phyloP scores from a whole-genome alignment of 1,140 invertebrate genomes.

The Euglossa dilemma region DNA sequence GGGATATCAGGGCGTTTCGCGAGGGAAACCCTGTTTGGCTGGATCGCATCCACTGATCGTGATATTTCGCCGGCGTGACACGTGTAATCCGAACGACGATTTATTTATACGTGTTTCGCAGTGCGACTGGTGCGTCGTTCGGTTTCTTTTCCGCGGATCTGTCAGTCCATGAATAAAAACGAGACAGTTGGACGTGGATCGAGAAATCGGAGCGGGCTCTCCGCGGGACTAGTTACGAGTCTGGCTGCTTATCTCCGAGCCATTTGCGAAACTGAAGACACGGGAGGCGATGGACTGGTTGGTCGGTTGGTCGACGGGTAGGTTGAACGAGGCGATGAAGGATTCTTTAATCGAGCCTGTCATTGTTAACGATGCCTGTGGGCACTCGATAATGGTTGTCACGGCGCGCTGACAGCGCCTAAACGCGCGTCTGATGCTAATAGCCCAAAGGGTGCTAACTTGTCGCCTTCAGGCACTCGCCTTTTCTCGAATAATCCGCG shows the following conservation, averaged over 20 bases:
- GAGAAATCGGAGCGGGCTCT: neutral
- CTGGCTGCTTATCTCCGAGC: neutral
- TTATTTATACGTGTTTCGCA: conserved; percentile 45
- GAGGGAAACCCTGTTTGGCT: neutral
- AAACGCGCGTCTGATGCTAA: no score
- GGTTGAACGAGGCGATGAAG: neutral
- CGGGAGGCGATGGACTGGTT: neutral
- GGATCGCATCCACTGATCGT: conserved; percentile 37
- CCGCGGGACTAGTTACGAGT: neutral
- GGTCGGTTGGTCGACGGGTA: neutral
- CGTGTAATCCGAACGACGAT: conserved; percentile 50
- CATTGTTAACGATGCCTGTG: no score
- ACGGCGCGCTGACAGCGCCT: no score
- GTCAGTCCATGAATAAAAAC: conserved; percentile 48
- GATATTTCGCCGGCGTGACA: conserved; percentile 40
- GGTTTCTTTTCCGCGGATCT: conserved; percentile 3
- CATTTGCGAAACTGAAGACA: neutral
- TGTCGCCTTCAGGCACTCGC: no score
- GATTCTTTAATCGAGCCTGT: neutral
- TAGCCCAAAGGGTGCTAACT: no score
- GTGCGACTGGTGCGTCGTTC: neutral
- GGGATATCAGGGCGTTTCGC: conserved; percentile 9
- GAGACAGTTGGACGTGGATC: conserved; percentile 37
- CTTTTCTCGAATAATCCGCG: no score
- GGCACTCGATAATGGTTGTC: no score